These are phyloP conservation scores for Synergus japonicus DNA, from an alignment of 2,888 invertebrate species.

Conservation along the genomic window DNA sequence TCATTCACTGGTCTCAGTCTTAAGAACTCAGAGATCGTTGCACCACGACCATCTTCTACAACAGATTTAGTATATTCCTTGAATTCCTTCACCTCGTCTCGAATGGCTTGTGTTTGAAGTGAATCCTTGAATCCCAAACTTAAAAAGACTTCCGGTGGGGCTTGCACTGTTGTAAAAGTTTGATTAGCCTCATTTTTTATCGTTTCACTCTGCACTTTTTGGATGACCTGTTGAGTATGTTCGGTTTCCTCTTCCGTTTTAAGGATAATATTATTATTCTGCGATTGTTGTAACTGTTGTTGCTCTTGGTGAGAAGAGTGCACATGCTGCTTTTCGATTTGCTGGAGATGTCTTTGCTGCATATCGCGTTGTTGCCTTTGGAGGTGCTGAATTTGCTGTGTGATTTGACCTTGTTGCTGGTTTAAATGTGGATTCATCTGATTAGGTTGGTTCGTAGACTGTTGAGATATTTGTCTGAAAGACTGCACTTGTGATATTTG, in stretches of 20 bases:
- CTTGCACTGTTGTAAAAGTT: slow-evolving; percentile 70
- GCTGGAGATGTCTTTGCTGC: slow-evolving; percentile 70
- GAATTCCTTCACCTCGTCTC: slow-evolving; percentile 71
- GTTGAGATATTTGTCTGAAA: slow-evolving; percentile 67
- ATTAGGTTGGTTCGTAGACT: slow-evolving; percentile 61
- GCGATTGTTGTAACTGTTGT: slow-evolving; percentile 63
- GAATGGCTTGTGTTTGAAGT: slow-evolving; percentile 64
- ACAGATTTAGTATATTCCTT: slow-evolving; percentile 68
- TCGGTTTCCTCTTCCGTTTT: slow-evolving; percentile 66
- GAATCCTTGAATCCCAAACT: slow-evolving; percentile 73
- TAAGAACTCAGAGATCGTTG: slow-evolving; percentile 75
- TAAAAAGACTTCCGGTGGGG: slow-evolving; percentile 72
- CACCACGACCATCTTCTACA: slow-evolving; percentile 69
- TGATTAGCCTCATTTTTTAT: slow-evolving; percentile 69
- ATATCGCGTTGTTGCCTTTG: slow-evolving; percentile 67
- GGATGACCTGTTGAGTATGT: slow-evolving; percentile 66
- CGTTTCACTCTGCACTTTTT: slow-evolving; percentile 67
- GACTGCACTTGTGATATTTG: slow-evolving; percentile 70
- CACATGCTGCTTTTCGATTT: slow-evolving; percentile 70
- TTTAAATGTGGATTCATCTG: slow-evolving; percentile 54
- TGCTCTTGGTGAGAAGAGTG: slow-evolving; percentile 64
- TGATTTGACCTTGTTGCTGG: slow-evolving; percentile 70
- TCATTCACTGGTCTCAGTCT: slow-evolving; percentile 72
- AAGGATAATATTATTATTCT: slow-evolving; percentile 70
- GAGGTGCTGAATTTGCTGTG: slow-evolving; percentile 65